Conservation (phyloP, 1,140 invertebrate species). For the Dinothrombium tinctorium region DNA sequence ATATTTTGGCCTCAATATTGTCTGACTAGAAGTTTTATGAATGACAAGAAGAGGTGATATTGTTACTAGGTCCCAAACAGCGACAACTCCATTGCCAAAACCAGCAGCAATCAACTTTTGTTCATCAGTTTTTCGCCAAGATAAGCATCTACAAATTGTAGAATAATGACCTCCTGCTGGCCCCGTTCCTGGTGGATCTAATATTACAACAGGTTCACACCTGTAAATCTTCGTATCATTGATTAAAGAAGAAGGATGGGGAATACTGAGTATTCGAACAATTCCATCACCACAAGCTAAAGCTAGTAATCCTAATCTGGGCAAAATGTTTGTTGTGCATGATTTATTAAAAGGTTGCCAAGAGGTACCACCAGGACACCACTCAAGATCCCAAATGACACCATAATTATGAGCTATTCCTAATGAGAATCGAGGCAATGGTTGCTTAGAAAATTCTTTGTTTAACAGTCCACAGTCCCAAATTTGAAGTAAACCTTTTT, state of each 20-base stretch:
- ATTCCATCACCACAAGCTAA: constrained; percentile 35
- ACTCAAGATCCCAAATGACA: constrained; percentile 39
- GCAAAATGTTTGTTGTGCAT: constrained; percentile 21
- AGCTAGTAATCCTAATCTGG: constrained; percentile 39
- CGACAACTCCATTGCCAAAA: constrained; percentile 35
- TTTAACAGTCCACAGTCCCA: constrained; percentile 29
- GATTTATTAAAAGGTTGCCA: not conserved
- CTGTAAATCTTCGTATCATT: not conserved
- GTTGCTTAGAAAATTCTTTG: constrained; percentile 4
- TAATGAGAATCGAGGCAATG: constrained; percentile 23
- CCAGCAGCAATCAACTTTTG: constrained; percentile 31
- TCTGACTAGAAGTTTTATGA: constrained; percentile 13
- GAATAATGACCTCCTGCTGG: constrained; percentile 11
- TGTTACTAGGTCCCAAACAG: constrained; percentile 29
- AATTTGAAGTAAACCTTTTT: constrained; percentile 30
- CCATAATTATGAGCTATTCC: constrained; percentile 36
- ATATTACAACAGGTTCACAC: constrained; percentile 4
- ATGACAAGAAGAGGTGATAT: constrained; percentile 23
- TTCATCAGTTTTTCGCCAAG: constrained; percentile 23
- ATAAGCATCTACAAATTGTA: constrained; percentile 15
- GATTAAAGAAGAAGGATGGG: too few relatives aligned
- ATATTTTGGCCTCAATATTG: constrained; percentile 18
- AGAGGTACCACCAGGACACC: constrained; percentile 43
- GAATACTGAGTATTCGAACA: constrained; percentile 31
- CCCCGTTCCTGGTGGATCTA: constrained; percentile 15